These are phyloP conservation scores for Tapirus indicus DNA, from an alignment of 2,797 vertebrate species.

Conservation along the genomic window DNA sequence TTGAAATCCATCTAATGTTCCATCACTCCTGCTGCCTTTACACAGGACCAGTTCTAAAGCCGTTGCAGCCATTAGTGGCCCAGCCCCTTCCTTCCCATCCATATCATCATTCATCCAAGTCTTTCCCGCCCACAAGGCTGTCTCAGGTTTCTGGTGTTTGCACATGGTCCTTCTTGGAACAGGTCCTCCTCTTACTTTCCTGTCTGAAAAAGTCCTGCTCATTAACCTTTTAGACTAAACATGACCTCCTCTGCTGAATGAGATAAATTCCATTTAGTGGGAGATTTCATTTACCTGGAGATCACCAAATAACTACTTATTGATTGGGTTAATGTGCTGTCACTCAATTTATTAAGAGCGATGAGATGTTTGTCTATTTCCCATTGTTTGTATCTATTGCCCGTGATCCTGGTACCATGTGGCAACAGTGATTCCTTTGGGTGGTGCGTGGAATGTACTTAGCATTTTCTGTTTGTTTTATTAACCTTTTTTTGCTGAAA, in stretches of 20 bases:
- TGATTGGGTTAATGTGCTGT: not conserved
- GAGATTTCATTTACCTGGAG: not conserved
- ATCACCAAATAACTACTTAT: not conserved
- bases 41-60: not conserved
- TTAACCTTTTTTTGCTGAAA: not conserved
- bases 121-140: not conserved
- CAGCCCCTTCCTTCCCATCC: not conserved
- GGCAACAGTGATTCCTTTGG: not conserved
- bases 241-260: not conserved
- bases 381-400: not conserved
- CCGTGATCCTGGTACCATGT: fast-evolving
- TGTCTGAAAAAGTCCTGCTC: not conserved
- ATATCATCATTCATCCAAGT: fast-evolving
- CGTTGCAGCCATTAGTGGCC: not conserved
- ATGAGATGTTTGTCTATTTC: not conserved
- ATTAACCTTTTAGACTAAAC: not conserved
- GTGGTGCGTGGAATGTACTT: no score
- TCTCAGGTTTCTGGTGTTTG: not conserved
- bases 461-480: not conserved
- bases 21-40: not conserved
- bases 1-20: fast-evolving
- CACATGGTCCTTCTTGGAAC: fast-evolving
- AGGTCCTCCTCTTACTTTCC: not conserved
- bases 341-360: not conserved
- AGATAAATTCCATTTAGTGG: not conserved